A percentile compares a stretch with the other conserved stretches of the same genome.
Conservation (phyloP, 23 tunicate genomes). For the Trididemnum nubilum region DNA sequence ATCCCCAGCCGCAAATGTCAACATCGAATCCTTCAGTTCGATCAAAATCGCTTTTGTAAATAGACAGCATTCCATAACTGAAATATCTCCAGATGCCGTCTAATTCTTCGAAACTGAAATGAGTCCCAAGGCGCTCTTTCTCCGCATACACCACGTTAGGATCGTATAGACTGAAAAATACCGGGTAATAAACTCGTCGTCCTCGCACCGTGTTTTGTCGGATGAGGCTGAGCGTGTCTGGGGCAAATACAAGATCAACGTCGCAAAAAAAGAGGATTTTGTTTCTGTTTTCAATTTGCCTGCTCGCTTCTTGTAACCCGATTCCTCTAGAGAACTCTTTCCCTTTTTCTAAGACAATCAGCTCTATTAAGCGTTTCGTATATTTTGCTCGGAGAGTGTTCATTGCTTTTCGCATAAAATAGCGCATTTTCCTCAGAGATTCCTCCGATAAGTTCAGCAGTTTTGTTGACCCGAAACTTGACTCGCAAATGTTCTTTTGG, state of each 20-base stretch:
- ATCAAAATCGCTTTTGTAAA: too few relatives aligned
- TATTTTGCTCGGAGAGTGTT: conserved; percentile 25
- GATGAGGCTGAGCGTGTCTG: conserved; percentile 37
- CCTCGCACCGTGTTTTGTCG: conserved; percentile 70
- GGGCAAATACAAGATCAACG: too few relatives aligned
- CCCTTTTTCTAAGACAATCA: conserved; percentile 34
- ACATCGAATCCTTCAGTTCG: conserved; percentile 76
- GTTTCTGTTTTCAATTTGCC: conserved; percentile 23
- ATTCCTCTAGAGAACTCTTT: conserved; percentile 80
- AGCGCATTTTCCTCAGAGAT: too few relatives aligned
- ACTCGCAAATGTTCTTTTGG: background rate
- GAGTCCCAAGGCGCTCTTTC: conserved; percentile 13
- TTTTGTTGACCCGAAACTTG: background rate
- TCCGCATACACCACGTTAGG: conserved; percentile 52
- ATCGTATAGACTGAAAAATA: conserved; percentile 87
- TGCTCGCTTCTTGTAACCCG: conserved; percentile 52
- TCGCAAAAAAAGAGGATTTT: too few relatives aligned
- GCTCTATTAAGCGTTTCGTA: conserved; percentile 11
- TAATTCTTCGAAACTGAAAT: too few relatives aligned
- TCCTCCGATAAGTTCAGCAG: too few relatives aligned
- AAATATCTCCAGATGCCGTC: conserved; percentile 90
- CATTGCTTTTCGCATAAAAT: conserved; percentile 32
- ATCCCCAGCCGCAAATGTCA: conserved; percentile 76
- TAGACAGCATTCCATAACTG: conserved; percentile 95
- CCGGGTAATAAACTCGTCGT: conserved; percentile 73